Evolutionary conservation across 2,888 invertebrate species (phyloP).

Genomic region (Sturmia bella): DNA sequence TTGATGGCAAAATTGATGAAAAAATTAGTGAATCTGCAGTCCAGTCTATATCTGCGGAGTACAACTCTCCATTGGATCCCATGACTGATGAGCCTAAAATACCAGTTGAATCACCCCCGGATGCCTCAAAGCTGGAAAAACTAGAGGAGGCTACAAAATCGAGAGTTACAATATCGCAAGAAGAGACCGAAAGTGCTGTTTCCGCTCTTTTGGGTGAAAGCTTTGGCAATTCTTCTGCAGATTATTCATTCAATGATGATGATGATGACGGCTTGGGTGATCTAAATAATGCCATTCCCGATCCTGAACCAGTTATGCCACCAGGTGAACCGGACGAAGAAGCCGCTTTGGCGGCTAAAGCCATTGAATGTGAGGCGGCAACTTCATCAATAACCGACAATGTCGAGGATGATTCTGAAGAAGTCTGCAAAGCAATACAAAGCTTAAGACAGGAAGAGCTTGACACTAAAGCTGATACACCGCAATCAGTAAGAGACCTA

Average conservation of each 20-base stretch:
- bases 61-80: constrained; percentile 81
- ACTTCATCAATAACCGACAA: constrained; percentile 55
- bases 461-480: constrained; percentile 91
- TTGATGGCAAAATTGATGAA: constrained; percentile 87
- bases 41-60: constrained; percentile 87
- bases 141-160: constrained; percentile 86
- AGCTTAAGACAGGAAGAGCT: constrained; percentile 88
- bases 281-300: constrained; percentile 76
- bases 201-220: constrained; percentile 93
- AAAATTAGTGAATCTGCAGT: constrained; percentile 90
- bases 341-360: constrained; percentile 82
- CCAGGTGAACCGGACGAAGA: constrained; percentile 81
- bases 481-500: constrained; percentile 91
- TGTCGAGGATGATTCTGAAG: constrained; percentile 86
- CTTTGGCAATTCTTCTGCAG: constrained; percentile 86
- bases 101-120: constrained; percentile 80
- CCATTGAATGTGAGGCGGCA: constrained; percentile 75
- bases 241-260: constrained; percentile 82
- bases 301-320: constrained; percentile 82
- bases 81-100: constrained; percentile 80
- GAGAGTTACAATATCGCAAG: constrained; percentile 91
- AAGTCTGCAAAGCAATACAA: constrained; percentile 92
- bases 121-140: constrained; percentile 83
- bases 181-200: constrained; percentile 96
- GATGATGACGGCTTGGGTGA: constrained; percentile 76